Evolutionary conservation across 2,797 vertebrate genomes (phyloP).

Genomic region (Hybognathus amarus): DNA sequence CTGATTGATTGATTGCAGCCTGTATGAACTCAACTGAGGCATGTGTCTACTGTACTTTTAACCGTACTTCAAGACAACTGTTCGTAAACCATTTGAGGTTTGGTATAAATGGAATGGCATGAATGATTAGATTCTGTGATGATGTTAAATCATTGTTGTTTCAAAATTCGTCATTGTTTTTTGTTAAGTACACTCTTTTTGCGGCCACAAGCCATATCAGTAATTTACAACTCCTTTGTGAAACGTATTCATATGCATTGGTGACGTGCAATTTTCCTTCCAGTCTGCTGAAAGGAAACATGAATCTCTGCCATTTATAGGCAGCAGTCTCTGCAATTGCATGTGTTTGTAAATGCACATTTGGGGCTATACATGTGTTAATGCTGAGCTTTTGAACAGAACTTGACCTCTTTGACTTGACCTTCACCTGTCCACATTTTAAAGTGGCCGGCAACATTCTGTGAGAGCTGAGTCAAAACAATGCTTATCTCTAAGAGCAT

Average conservation of each 20-base stretch:
- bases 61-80: too few species aligned
- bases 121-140: neutral
- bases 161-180: neutral
- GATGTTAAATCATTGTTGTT: neutral
- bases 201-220: neutral
- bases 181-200: too few species aligned
- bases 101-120: too few species aligned
- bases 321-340: neutral
- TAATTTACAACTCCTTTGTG: neutral
- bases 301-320: neutral
- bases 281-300: neutral
- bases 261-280: neutral
- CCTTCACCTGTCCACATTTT: conserved; percentile 45
- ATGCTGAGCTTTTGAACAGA: conserved; percentile 11
- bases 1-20: neutral
- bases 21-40: too few species aligned
- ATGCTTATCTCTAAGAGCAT: conserved; percentile 68
- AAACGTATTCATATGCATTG: neutral
- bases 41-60: too few species aligned
- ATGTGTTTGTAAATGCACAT: conserved; percentile 10
- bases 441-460: conserved; percentile 46
- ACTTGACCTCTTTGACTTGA: conserved; percentile 44
- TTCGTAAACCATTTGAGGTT: neutral
- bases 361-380: neutral
- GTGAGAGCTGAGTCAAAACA: conserved; percentile 62